These are phyloP conservation scores for Wasmannia auropunctata DNA, from an alignment of 1,140 invertebrate genomes.

Conservation along the genomic window DNA sequence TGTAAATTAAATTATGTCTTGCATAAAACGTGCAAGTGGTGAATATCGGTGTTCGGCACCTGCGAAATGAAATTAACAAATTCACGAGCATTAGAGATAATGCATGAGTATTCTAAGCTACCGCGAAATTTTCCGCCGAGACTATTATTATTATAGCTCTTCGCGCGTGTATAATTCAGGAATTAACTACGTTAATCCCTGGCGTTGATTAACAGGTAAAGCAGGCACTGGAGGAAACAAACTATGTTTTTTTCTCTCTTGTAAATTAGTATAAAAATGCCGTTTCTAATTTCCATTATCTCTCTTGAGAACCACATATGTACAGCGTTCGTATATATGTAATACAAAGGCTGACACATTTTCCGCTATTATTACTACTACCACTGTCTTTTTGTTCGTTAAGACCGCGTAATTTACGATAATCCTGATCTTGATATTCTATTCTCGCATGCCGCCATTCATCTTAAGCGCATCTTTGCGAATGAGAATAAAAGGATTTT, in stretches of 20 bases:
- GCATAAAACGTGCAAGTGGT: neutral
- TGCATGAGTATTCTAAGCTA: conserved; percentile 1
- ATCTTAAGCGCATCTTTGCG: neutral
- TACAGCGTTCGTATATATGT: neutral
- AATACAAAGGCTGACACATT: neutral
- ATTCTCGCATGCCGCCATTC: neutral
- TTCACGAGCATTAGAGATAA: conserved; percentile 17
- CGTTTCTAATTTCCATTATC: conserved; percentile 28
- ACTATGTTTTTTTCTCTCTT: conserved; percentile 17
- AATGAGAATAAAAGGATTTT: neutral
- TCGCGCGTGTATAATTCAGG: neutral
- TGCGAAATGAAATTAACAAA: conserved; percentile 26
- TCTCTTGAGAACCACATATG: neutral
- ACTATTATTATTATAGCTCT: conserved; percentile 33
- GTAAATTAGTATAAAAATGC: conserved; percentile 26
- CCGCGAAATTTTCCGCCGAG: neutral
- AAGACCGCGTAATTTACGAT: conserved; percentile 17
- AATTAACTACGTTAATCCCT: conserved; percentile 31
- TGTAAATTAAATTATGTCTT: conserved; percentile 59
- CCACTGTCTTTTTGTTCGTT: conserved; percentile 10
- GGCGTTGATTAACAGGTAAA: conserved; percentile 31
- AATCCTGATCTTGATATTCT: conserved; percentile 26
- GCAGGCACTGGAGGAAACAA: conserved; percentile 1
- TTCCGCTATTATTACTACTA: conserved; percentile 21
- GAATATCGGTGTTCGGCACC: neutral